Percentiles rank a stretch among this genome's conserved stretches.
These are phyloP conservation scores for Chrysogorgia sp. DNA, from an alignment of 92 coral and sea anemone species.

Conservation along the genomic window DNA sequence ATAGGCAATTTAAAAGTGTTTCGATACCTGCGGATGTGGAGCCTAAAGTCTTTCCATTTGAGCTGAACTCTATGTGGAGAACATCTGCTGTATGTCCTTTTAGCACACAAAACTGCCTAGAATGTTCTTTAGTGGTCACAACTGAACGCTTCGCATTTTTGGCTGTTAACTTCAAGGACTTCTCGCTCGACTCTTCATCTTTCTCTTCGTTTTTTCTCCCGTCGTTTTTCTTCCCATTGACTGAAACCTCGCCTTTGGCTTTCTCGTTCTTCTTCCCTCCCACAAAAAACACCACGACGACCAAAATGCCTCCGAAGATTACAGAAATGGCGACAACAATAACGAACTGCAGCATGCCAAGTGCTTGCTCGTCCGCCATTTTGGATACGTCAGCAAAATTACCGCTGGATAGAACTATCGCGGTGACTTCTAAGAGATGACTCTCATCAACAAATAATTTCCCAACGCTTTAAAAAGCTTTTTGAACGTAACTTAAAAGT, in stretches of 20 bases:
- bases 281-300: slow-evolving; percentile 70
- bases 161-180: slow-evolving; percentile 30
- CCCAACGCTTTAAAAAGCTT: too few relatives aligned
- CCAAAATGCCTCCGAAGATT: slow-evolving; percentile 76
- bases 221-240: slow-evolving; percentile 44
- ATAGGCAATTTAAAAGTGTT: neutral
- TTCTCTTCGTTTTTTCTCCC: slow-evolving; percentile 54
- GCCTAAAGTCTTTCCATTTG: slow-evolving; percentile 86
- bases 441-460: neutral
- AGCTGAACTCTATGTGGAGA: slow-evolving; percentile 82
- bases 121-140: slow-evolving; percentile 57
- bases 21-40: slow-evolving; percentile 87
- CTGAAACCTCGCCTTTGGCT: slow-evolving; percentile 43
- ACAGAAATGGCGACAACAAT: slow-evolving; percentile 67
- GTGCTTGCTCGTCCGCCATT: slow-evolving; percentile 84
- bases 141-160: slow-evolving; percentile 58
- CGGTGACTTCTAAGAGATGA: neutral
- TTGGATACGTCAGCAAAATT: slow-evolving; percentile 69
- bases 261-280: slow-evolving; percentile 61
- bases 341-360: slow-evolving; percentile 54
- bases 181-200: slow-evolving; percentile 2
- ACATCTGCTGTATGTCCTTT: slow-evolving; percentile 94
- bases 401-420: slow-evolving; percentile 12
- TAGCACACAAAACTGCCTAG: slow-evolving; percentile 75
- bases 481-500: too few relatives aligned